Evolutionary conservation across 2,888 invertebrate species (phyloP).

Genomic region (Chymomyza caudatula): DNA sequence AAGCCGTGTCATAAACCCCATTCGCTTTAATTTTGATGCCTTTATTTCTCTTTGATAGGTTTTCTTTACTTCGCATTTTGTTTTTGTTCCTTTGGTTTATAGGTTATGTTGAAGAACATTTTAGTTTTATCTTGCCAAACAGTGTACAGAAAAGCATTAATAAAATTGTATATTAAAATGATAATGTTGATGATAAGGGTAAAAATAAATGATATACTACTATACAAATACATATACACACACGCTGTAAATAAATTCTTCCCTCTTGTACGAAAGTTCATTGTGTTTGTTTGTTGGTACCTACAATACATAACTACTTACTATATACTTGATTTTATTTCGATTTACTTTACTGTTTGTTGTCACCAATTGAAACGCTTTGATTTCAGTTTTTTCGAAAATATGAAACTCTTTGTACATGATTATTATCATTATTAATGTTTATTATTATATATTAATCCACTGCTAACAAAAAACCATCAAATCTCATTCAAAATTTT

Average conservation of each 20-base stretch:
- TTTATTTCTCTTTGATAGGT: slow-evolving; percentile 31
- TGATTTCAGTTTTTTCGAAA: slow-evolving; percentile 37
- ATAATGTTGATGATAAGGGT: too few relatives aligned
- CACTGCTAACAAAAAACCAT: slow-evolving; percentile 54
- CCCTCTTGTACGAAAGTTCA: slow-evolving; percentile 59
- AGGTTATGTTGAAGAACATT: slow-evolving; percentile 20
- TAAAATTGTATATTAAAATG: slow-evolving; percentile 13
- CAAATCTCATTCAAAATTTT: slow-evolving; percentile 21
- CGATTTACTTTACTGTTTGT: slow-evolving; percentile 53
- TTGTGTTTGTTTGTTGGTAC: slow-evolving; percentile 65
- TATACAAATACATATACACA: slow-evolving; percentile 30
- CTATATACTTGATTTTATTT: slow-evolving; percentile 30
- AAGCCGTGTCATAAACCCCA: slow-evolving; percentile 60
- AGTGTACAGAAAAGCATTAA: slow-evolving; percentile 35
- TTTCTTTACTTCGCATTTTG: slow-evolving; percentile 27
- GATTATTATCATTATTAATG: slow-evolving; percentile 68
- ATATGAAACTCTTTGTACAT: slow-evolving; percentile 57
- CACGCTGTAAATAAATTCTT: slow-evolving; percentile 57
- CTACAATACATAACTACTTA: slow-evolving; percentile 46
- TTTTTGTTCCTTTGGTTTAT: slow-evolving; percentile 40
- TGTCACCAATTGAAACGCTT: slow-evolving; percentile 65
- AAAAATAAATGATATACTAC: slow-evolving; percentile 6
- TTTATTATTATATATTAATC: slow-evolving; percentile 56
- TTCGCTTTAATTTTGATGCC: slow-evolving; percentile 63
- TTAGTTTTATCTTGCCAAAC: slow-evolving; percentile 29